phyloP scores from a whole-genome alignment of 1,140 invertebrate genomes.

The Hypsibius dujardini region DNA sequence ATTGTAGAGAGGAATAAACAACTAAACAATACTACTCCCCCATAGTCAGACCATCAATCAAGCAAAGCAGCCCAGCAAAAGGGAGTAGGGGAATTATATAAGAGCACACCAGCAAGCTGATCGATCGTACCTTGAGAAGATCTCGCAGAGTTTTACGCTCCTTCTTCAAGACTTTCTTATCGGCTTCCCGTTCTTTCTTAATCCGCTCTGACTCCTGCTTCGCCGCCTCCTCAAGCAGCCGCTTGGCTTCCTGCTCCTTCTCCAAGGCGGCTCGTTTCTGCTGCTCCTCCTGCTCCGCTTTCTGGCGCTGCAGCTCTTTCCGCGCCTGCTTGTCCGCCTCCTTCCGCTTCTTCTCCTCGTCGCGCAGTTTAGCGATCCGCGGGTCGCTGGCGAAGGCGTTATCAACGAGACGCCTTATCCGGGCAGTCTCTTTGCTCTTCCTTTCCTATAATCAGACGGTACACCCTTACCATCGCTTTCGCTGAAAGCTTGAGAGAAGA shows the following conservation, averaged over 20 bases:
- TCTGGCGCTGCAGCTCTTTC: constrained; percentile 51
- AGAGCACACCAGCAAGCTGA: constrained; percentile 32
- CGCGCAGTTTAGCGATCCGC: constrained; percentile 69
- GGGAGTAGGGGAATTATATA: background rate
- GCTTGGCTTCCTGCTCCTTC: constrained; percentile 41
- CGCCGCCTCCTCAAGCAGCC: constrained; percentile 62
- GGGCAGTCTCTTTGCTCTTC: constrained; percentile 87
- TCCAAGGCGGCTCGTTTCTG: constrained; percentile 31
- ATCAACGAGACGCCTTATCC: constrained; percentile 69
- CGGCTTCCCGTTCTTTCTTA: constrained; percentile 64
- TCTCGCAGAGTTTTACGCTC: constrained; percentile 67
- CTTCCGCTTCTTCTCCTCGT: constrained; percentile 80
- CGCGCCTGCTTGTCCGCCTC: constrained; percentile 68
- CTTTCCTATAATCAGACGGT: constrained; percentile 41
- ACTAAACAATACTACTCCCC: background rate
- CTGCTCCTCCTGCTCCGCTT: constrained; percentile 27
- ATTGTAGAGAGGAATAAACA: background rate
- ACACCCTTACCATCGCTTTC: background rate
- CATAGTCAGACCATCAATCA: background rate
- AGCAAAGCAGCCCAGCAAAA: too few species aligned
- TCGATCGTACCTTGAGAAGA: constrained; percentile 47
- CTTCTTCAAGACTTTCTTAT: constrained; percentile 63
- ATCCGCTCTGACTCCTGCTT: constrained; percentile 60
- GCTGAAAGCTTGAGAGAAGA: background rate
- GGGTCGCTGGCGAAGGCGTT: constrained; percentile 83